These are phyloP conservation scores for Thunnus thynnus DNA, from an alignment of 2,113 vertebrate genomes.

Conservation along the genomic window DNA sequence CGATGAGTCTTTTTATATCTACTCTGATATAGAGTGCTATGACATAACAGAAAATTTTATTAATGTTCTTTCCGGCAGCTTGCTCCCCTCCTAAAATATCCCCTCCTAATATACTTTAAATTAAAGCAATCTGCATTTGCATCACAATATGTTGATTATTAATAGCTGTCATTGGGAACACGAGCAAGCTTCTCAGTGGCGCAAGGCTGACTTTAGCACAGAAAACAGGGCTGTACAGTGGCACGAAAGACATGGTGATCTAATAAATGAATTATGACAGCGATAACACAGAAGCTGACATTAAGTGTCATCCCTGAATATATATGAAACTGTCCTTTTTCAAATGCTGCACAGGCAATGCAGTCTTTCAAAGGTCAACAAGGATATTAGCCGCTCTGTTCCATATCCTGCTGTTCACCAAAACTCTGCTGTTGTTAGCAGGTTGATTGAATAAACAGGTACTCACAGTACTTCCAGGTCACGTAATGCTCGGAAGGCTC, in stretches of 20 bases:
- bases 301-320: constrained; percentile 28
- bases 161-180: neutral
- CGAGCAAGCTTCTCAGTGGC: neutral
- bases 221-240: neutral
- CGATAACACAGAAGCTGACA: neutral
- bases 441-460: constrained; percentile 52
- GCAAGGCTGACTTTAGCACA: neutral
- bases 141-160: neutral
- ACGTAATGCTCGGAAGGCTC: constrained; percentile 93
- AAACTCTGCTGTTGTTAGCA: constrained; percentile 7
- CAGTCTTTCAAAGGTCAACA: constrained; percentile 64
- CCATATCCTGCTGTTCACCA: constrained; percentile 11
- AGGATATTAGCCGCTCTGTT: constrained; percentile 33
- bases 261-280: neutral
- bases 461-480: constrained; percentile 99
- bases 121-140: neutral
- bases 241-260: neutral
- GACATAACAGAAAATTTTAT: too few species aligned
- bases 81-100: neutral
- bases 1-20: too few species aligned
- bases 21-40: too few species aligned
- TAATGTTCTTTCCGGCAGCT: too few species aligned
- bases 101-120: neutral
- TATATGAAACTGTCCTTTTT: constrained; percentile 20
- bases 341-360: constrained; percentile 32